A percentile compares a stretch with the other conserved stretches of the same genome.
phyloP scores from a whole-genome alignment of 2,113 vertebrate genomes.

The Columba livia region DNA sequence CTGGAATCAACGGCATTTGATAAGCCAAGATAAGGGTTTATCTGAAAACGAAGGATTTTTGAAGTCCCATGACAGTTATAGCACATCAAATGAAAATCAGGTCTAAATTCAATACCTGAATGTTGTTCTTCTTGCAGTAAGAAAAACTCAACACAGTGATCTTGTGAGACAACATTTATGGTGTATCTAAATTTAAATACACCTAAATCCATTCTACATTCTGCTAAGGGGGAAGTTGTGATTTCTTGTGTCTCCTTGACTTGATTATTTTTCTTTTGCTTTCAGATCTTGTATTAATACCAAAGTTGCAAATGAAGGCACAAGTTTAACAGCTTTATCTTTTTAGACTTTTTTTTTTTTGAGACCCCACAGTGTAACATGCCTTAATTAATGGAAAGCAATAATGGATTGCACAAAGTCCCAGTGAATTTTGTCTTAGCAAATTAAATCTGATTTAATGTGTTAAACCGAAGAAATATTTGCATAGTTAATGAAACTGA shows the following conservation, averaged over 20 bases:
- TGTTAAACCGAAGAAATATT: slow-evolving; percentile 61
- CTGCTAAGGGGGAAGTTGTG: neutral
- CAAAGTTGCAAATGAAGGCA: neutral
- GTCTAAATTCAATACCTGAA: neutral
- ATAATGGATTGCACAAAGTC: slow-evolving; percentile 19
- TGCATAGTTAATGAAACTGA: slow-evolving; percentile 67
- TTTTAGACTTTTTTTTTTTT: neutral
- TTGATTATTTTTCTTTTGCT: neutral
- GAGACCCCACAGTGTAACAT: neutral
- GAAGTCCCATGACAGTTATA: neutral
- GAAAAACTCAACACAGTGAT: neutral
- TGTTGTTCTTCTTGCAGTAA: neutral
- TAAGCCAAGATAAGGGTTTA: neutral
- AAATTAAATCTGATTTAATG: slow-evolving; percentile 68
- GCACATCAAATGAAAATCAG: neutral
- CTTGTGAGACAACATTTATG: neutral
- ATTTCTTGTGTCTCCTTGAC: neutral
- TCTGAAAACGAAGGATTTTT: neutral
- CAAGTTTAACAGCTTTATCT: neutral
- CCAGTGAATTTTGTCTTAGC: slow-evolving; percentile 24
- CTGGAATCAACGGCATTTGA: neutral
- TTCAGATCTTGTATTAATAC: neutral
- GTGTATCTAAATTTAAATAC: neutral
- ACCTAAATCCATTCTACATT: neutral
- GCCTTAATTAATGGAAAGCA: slow-evolving; percentile 15